Evolutionary conservation across 1,140 invertebrate genomes (phyloP), one percentile per base, ranked within the genome.

Genomic region (Dufourea novaeangliae): DNA sequence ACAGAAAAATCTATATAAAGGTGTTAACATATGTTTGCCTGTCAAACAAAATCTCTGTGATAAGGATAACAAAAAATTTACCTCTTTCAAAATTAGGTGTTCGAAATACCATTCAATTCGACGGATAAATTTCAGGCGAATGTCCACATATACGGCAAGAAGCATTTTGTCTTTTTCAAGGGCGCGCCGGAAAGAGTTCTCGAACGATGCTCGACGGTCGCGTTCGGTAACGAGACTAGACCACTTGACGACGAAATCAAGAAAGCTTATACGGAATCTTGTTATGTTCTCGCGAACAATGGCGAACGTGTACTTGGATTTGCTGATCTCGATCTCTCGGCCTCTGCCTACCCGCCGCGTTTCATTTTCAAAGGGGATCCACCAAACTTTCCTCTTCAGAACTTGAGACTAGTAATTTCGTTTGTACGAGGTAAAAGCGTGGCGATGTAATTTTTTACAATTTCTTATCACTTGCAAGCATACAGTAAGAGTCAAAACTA

Each of bases 81-180:
- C 56, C 2, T 46, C 4, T 14, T 10, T 11, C 57, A 98, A 99
- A 34, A 57, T 32, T 75, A 99, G 94, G 96, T 98, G 57, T 97
- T 96, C 92, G 99, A 99, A 94, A 96, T 99, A 93, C 99, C 99
- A 32, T 99, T 99, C 95, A 99, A 99, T 93, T 99, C 99, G 0
- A 99, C 98, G 83, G 99, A 99, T 93, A 99, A 99, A 93, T 99
- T 98, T 92, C 98, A 98, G 93, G 97, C 93, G 4, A 99, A 98
- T 10, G 95, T 99, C 78, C 98, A 99, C 89, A 97, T 99, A 86
- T 97, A 95, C 78, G 97, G 98, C 87, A 97, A 98, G 90, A 94
- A 97, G 64, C 97, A 98, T 91, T 92, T 99, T 82, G 93, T 99
- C 79, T 98, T 99, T 22, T 99, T 99, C 98, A 99, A 99, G 94